Evolutionary conservation across 2,888 invertebrate genomes (phyloP), one percentile per base, ranked within the genome.

Genomic region (Strigamia transsilvanica): DNA sequence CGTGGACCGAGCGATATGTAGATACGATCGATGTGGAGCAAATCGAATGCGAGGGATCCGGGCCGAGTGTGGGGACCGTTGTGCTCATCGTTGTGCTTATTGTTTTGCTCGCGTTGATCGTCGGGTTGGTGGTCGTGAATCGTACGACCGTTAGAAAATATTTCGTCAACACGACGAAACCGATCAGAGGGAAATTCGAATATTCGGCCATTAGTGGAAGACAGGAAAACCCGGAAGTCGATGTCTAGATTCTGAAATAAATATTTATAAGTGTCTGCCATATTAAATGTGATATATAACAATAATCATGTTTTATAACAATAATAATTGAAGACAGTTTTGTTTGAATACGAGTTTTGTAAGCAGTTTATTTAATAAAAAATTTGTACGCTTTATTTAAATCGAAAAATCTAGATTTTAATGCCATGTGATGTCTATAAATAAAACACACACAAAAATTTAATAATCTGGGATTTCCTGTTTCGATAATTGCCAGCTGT

Each of bases 11-110:
- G 27, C 73, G 32, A 73, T 73, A 10, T 73, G 7, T 73, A 73
- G 73, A 73, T 73, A 15, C 32, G 73, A 73, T 73, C 32, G 73
- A 73, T 73, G 73, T 73, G 73, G 73, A 0, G 56, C n/a, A 18
- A 18, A 56, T 18, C 56, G 56, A 56, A 18, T 56, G 56, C 10
- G 56, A 56, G 15, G 18, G n/a, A 4, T 2, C 56, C n/a, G 56
- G 56, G 9, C 21, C 21, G 56, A 56, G 56, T 56, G 18, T 56
- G 4, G 56, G 56, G 18, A 56, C 56, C 9, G 18, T 56, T 9
- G 21, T 56, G n/a, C 21, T 56, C 9, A 56, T 56, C 9, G 18
- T 56, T 56, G 56, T 56, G 15, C n/a, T 56, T 3, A 56, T 56
- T 7, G 9, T 56, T 1, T 9, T 56, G 18, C 9, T 56, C 7